Percentiles rank a stretch among this genome's conserved stretches.
Evolutionary conservation across 2,113 vertebrate species (phyloP).

Genomic region (Delphinus delphis): DNA sequence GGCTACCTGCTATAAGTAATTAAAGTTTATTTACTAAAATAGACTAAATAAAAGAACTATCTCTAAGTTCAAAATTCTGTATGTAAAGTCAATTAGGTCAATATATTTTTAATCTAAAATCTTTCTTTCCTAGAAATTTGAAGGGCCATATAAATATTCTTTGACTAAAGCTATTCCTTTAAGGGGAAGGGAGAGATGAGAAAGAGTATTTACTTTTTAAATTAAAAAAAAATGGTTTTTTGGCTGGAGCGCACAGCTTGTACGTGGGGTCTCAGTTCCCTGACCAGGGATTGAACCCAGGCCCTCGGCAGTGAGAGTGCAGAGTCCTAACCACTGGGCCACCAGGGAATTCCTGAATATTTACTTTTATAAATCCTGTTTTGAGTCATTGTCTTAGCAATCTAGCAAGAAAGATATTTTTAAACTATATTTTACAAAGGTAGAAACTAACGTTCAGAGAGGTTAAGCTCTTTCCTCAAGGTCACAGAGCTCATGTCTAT

Average conservation of each 20-base stretch:
- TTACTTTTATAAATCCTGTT: neutral
- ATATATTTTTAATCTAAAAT: neutral
- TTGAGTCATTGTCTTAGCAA: neutral
- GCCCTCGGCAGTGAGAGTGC: no score
- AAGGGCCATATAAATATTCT: neutral
- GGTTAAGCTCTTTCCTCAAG: neutral
- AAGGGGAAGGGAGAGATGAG: neutral
- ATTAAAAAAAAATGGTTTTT: no score
- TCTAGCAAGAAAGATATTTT: neutral
- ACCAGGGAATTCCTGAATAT: neutral
- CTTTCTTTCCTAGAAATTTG: constrained; percentile 19
- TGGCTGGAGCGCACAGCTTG: no score
- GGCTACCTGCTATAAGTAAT: neutral
- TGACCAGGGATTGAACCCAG: no score
- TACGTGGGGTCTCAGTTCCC: no score
- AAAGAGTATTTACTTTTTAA: neutral
- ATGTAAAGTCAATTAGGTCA: neutral
- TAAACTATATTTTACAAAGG: neutral
- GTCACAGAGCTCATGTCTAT: neutral
- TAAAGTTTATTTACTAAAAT: neutral
- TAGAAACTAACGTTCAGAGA: neutral
- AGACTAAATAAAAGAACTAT: neutral
- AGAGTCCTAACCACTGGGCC: no score
- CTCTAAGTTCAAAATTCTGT: constrained; percentile 5
- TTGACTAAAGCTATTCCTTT: constrained; percentile 16